Conservation (phyloP, 2,113 vertebrate genomes). For the Muntiacus muntjak region DNA sequence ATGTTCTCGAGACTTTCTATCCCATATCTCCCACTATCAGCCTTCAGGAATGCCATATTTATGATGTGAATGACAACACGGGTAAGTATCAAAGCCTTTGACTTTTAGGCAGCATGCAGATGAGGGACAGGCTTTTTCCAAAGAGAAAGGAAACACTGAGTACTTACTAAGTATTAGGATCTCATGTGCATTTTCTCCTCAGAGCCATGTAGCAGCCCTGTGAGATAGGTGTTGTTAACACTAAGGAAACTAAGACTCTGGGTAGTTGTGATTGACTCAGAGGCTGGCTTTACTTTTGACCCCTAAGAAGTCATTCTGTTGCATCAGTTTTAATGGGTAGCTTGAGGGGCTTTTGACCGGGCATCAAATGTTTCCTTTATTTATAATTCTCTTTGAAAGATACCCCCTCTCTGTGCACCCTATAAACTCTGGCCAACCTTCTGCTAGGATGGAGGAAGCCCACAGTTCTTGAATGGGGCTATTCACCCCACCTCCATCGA, state of each 20-base stretch:
- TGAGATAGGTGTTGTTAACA: background rate
- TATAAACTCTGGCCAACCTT: background rate
- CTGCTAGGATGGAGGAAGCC: background rate
- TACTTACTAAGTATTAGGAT: background rate
- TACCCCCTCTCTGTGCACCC: background rate
- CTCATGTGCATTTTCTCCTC: background rate
- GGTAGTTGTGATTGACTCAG: background rate
- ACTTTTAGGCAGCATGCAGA: background rate
- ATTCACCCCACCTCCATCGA: background rate
- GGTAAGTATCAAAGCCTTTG: conserved; percentile 75
- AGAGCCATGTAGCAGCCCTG: background rate
- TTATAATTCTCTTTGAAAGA: background rate
- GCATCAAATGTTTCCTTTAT: background rate
- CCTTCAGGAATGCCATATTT: conserved; percentile 87
- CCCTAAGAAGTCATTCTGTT: background rate
- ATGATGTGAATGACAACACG: conserved; percentile 80
- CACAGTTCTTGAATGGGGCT: background rate
- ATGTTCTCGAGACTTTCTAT: conserved; percentile 87
- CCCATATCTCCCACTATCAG: conserved; percentile 92
- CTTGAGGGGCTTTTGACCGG: background rate
- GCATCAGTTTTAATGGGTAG: background rate
- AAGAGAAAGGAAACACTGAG: background rate
- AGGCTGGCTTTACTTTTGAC: background rate
- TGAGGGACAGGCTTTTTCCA: background rate
- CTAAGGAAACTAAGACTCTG: background rate